Base-by-base conservation (phyloP, 2,888 invertebrate species). In the Aphidoletes aphidimyza region DNA sequence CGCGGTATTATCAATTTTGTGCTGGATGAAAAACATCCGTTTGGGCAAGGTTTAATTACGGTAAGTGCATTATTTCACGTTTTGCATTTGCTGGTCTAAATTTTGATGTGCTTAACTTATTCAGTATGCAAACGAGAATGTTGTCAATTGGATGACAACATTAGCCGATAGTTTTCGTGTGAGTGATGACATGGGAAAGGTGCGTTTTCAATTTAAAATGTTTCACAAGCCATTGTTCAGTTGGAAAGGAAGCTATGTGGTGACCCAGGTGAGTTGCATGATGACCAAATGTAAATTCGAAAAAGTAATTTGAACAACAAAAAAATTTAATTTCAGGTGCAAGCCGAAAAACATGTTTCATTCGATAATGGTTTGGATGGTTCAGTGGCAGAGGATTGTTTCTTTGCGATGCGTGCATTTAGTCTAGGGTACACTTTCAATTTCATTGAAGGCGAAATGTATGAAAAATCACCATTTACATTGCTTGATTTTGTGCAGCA, bases 191-290 rank as follows among this genome's bases (percentile, higher is more conserved):
- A 97, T 98, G 98, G 98, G 98, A 85, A 98, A 98, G 90, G 91
- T 98, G 85, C 92, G 97, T 87, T 92, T 97, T 86, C 98, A 98
- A 89, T 97, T 98, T 89, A 94, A 95, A 88, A 91, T 96, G 90
- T 98, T 98, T 89, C 97, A 98, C 89, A 96, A 96, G 89, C 98
- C 98, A 26, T 91, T 98, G 85, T 97, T 98, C 90, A 97, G 98
- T 89, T 98, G 98, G 98, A 98, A 98, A 91, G 98, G 98, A 86
- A 98, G 98, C 78, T 98, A 95, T 91, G 98, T 98, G 86, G 98
- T 98, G 14, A 97, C 98, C 86, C 97, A 97, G 94, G 97, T 97
- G 89, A 90, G 89, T 87, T 8, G 17, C 9, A 47, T 8, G 59
- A 37, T 59, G 6, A 84, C 36, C n/a, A n/a, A n/a, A 36, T 49